Evolutionary conservation across 2,113 vertebrate species (phyloP).

Genomic region (Pagrus major): DNA sequence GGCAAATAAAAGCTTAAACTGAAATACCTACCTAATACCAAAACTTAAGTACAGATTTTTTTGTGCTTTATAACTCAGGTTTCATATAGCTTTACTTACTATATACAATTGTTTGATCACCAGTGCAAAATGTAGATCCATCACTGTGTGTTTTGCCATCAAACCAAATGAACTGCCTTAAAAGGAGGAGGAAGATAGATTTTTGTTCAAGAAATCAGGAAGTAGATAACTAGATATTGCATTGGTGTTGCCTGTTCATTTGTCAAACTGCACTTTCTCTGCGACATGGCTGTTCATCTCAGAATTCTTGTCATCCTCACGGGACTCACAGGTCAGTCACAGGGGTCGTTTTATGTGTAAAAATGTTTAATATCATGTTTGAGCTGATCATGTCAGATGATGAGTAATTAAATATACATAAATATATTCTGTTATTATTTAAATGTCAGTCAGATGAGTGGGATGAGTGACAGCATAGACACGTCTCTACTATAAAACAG

Average conservation of each 20-base stretch:
- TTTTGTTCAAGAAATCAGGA: background rate
- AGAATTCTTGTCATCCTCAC: constrained; percentile 36
- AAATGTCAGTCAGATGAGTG: too few relatives aligned
- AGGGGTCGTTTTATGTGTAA: background rate
- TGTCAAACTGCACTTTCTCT: background rate
- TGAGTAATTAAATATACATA: background rate
- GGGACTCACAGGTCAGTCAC: constrained; percentile 55
- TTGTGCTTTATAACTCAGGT: background rate
- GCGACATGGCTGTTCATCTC: constrained; percentile 29
- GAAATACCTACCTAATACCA: too few relatives aligned
- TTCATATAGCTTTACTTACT: background rate
- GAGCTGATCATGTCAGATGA: background rate
- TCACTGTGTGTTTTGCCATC: background rate
- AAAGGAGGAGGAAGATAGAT: background rate
- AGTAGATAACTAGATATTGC: constrained; percentile 25
- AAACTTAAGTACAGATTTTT: too few relatives aligned
- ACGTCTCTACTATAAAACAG: too few relatives aligned
- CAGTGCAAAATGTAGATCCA: background rate
- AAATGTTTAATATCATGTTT: background rate
- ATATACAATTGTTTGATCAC: background rate
- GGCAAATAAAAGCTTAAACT: too few relatives aligned
- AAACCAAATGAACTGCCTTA: background rate
- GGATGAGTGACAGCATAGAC: too few relatives aligned
- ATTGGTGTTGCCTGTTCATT: background rate
- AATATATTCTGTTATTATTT: background rate